Percentiles rank a stretch among this genome's conserved stretches.
These are phyloP conservation scores for Turritopsis dohrnii DNA, from an alignment of 30 jellyfish, hydroid and myxozoan genomes.

Conservation along the genomic window DNA sequence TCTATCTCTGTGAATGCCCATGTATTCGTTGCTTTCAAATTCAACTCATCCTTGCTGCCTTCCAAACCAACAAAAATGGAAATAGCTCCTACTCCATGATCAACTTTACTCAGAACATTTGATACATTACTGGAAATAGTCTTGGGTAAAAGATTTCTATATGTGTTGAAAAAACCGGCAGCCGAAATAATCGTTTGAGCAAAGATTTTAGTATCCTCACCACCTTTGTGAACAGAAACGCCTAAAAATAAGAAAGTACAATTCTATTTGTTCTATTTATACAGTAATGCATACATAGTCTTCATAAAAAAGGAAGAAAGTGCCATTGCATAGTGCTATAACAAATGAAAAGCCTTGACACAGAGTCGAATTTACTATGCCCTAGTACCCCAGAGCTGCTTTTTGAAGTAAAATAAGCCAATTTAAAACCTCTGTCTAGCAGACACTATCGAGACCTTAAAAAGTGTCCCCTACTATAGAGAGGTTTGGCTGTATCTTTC, in stretches of 20 bases:
- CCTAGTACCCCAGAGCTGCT: no score
- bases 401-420: no score
- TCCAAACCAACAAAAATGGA: conserved; percentile 74
- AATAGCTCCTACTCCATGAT: conserved; percentile 77
- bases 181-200: conserved; percentile 84
- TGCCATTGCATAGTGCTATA: no score
- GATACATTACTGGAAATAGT: conserved; percentile 28
- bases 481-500: no score
- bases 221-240: conserved; percentile 71
- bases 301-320: no score
- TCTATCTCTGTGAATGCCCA: conserved; percentile 78
- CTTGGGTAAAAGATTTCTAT: conserved; percentile 46
- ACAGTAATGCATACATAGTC: no score
- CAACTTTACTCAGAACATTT: conserved; percentile 38
- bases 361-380: no score
- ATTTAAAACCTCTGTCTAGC: no score
- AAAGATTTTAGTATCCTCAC: conserved; percentile 46
- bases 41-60: conserved; percentile 76
- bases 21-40: conserved; percentile 52
- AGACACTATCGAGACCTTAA: no score
- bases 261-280: no score
- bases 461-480: no score
- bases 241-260: conserved; percentile 31
- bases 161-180: conserved; percentile 81
- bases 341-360: no score